Conservation (phyloP, 2,113 vertebrate species). For the Pogona vitticeps region DNA sequence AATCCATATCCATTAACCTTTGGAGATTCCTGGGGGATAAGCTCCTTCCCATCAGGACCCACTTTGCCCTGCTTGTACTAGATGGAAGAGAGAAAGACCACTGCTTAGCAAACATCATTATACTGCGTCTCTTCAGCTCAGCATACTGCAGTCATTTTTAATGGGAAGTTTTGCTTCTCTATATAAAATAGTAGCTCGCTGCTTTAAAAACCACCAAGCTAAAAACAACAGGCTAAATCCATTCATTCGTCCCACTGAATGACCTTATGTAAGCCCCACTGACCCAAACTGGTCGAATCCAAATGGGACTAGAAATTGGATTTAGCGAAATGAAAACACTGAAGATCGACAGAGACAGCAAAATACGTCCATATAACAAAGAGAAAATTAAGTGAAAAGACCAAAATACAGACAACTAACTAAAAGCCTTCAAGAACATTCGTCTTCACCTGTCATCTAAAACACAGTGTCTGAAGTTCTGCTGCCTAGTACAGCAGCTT, state of each 20-base stretch:
- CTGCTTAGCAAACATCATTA: not conserved
- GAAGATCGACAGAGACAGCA: not conserved
- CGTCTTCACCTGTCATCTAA: not conserved
- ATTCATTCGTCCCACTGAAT: no score
- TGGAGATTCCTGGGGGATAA: slow-evolving; percentile 94
- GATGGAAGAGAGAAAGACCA: not conserved
- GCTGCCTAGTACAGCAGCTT: no score
- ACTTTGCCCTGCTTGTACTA: slow-evolving; percentile 98
- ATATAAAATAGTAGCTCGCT: not conserved
- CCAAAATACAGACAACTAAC: not conserved
- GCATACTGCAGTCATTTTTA: not conserved
- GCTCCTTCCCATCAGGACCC: slow-evolving; percentile 95
- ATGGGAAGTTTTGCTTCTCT: not conserved
- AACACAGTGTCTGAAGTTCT: not conserved
- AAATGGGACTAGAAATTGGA: no score
- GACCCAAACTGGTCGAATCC: no score
- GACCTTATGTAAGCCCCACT: no score
- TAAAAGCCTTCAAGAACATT: not conserved
- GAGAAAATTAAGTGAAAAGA: not conserved
- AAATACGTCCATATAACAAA: not conserved
- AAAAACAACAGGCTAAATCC: not conserved
- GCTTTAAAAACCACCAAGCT: not conserved
- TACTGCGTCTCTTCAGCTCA: not conserved
- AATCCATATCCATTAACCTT: slow-evolving; percentile 93
- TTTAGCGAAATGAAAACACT: not conserved